Base-by-base conservation (phyloP, 2,113 vertebrate genomes). In the Lophotis ruficrista region DNA sequence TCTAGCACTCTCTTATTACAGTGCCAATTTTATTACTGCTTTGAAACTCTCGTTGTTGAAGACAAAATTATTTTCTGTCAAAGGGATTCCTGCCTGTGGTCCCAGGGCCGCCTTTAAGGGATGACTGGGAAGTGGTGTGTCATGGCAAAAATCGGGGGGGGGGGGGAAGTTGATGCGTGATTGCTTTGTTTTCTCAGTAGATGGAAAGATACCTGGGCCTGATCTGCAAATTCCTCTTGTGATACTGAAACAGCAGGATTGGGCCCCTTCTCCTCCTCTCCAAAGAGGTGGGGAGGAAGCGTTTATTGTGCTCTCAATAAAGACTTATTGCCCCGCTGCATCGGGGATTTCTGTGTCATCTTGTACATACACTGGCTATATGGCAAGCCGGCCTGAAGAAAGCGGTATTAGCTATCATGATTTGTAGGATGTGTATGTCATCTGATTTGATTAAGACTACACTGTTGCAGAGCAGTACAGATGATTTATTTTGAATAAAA, bases 91-190 rank as follows among this genome's bases (percentile, higher is more conserved):
- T 37, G 31, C 31, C 51, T 30, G 16, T 83, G 41, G 14, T 25
- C 17, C 65, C 65, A 14, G 61, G 22, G 27, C 47, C 1, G 0
- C 4, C 68, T 58, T 15, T 3, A 19, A 37, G 30, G 41, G 69
- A 13, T 16, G 48, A 54, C 22, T 1, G 3, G 70, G 28, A 56
- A 30, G 21, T 1, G 37, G 15, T 15, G 8, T 51, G 35, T 50
- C 14, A 16, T 2, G 7, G 58, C 80, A 10, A 15, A 43, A 43
- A 43, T 43, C 41, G 11, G 41, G 41, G 6, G 5, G 51, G 7
- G 15, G 2, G 35, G 18, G 6, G n/a, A n/a, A n/a, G 9, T 4
- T 12, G 23, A 41, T 9, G 45, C 4, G 20, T 1, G 0, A 17
- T 18, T 1, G 0, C 72, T 28, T 78, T 53, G 10, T 80, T 45